Evolutionary conservation across 35 echinoderm and acorn worm species (phyloP), one percentile per base, ranked within the genome.

Genomic region (Apostichopus parvimensis): DNA sequence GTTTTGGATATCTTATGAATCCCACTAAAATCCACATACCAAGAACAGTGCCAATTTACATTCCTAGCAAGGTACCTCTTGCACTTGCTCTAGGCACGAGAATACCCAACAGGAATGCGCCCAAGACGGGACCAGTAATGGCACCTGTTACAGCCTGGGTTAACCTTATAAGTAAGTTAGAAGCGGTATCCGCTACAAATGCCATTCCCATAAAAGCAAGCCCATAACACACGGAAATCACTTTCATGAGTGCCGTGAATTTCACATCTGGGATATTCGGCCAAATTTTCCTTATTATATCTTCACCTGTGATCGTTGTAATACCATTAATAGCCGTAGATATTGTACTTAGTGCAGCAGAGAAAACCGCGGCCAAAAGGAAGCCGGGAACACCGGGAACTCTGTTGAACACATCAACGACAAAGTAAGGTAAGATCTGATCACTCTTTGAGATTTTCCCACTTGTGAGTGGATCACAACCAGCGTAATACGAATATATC

Each of bases 341-440:
- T 54, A 88, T 64, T 8, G 86, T 53, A 6, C 86, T 88, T 8
- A 88, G 68, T 13, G 86, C 13, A 54, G 86, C 86, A 73, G 61
- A 28, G 34, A 88, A 58, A 5, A 84, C 54, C 81, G 81, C 54
- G 0, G 12, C 25, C 28, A 88, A 6, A 22, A 88, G 23, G 52
- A 88, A 14, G 6, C 86, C 86, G 3, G 86, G 57, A 6, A 88
- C 9, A 25, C 86, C 86, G 10, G 86, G 86, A 13, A 88, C 21
- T 2, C 52, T 22, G 1, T 11, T 45, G 15, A 88, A 88, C 5
- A 72, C 62, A 52, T 88, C 86, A 11, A 88, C 61, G 8, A 88
- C 68, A 72, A 88, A 88, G 60, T 45, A 88, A 66, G 86, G 86
- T 52, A 88, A 6, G 25, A 88, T 68, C 34, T 88, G 86, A 45